Percentiles rank a stretch among this genome's conserved stretches.
Evolutionary conservation across 1,140 invertebrate genomes (phyloP).

Genomic region (Lepeophtheirus salmonis): DNA sequence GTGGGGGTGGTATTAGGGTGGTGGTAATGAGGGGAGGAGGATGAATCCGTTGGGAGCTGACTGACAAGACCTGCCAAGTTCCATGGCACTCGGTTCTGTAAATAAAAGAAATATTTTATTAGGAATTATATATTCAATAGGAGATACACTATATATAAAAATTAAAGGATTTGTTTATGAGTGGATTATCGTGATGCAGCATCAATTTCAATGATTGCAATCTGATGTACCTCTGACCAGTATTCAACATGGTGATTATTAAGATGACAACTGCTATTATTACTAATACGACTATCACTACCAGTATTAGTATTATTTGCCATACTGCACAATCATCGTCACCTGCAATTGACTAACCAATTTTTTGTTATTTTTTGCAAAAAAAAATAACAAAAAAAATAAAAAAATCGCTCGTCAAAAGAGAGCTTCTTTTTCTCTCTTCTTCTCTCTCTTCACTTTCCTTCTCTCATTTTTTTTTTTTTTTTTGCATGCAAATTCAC

Average conservation of each 20-base stretch:
- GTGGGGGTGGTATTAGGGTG: not conserved
- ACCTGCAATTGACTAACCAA: not conserved
- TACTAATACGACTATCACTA: too few relatives aligned
- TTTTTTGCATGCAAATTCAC: too few relatives aligned
- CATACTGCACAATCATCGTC: not conserved
- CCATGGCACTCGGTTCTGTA: conserved; percentile 13
- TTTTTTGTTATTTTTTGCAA: not conserved
- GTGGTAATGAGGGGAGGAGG: not conserved
- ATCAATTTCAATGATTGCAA: too few relatives aligned
- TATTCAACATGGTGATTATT: too few relatives aligned
- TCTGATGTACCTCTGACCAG: not conserved
- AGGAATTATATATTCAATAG: not conserved
- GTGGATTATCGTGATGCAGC: not conserved
- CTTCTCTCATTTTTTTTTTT: too few relatives aligned
- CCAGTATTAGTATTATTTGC: not conserved
- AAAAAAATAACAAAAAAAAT: not conserved
- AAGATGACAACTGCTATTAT: too few relatives aligned
- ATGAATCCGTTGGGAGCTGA: not conserved
- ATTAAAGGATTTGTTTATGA: not conserved
- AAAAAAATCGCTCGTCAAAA: not conserved
- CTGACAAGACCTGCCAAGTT: conserved; percentile 12
- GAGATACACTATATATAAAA: not conserved
- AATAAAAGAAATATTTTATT: conserved; percentile 6
- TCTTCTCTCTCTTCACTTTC: not conserved
- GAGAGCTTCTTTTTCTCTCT: not conserved